These are phyloP conservation scores for Labrus mixtus DNA, from an alignment of 2,113 vertebrate genomes.

Conservation along the genomic window DNA sequence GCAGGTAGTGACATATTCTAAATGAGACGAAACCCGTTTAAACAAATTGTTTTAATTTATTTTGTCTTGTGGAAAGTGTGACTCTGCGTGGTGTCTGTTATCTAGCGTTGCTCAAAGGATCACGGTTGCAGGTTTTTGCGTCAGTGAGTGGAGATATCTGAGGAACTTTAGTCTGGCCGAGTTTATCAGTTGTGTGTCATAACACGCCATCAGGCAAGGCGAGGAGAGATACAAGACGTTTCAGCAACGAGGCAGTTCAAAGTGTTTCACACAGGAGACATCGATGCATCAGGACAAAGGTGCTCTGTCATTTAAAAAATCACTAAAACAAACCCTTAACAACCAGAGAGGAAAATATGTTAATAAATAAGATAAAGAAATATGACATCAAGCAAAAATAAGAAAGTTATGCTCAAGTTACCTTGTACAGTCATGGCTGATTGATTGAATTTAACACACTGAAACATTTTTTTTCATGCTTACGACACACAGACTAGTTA, in stretches of 20 bases:
- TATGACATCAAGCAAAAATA: too few relatives aligned
- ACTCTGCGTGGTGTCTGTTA: not conserved
- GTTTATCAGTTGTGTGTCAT: constrained; percentile 50
- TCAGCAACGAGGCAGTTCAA: too few relatives aligned
- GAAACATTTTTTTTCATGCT: not conserved
- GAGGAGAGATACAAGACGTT: too few relatives aligned
- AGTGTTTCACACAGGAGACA: too few relatives aligned
- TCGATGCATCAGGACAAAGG: too few relatives aligned
- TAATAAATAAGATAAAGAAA: too few relatives aligned
- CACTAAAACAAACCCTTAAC: too few relatives aligned
- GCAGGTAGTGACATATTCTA: not conserved
- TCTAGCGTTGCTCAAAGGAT: constrained; percentile 8
- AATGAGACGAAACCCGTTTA: not conserved
- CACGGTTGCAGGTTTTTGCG: not conserved
- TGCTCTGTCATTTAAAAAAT: too few relatives aligned
- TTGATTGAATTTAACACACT: too few relatives aligned
- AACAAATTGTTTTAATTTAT: constrained; percentile 1
- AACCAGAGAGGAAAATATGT: too few relatives aligned
- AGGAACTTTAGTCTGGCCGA: constrained; percentile 56
- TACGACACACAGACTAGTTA: not conserved
- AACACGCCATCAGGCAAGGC: not conserved
- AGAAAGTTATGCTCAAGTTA: too few relatives aligned
- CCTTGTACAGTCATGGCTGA: too few relatives aligned
- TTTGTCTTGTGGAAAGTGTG: constrained; percentile 1
- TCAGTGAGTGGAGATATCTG: constrained; percentile 1